Evolutionary conservation across 2,113 vertebrate genomes (phyloP).

Genomic region (Myotis davidii): DNA sequence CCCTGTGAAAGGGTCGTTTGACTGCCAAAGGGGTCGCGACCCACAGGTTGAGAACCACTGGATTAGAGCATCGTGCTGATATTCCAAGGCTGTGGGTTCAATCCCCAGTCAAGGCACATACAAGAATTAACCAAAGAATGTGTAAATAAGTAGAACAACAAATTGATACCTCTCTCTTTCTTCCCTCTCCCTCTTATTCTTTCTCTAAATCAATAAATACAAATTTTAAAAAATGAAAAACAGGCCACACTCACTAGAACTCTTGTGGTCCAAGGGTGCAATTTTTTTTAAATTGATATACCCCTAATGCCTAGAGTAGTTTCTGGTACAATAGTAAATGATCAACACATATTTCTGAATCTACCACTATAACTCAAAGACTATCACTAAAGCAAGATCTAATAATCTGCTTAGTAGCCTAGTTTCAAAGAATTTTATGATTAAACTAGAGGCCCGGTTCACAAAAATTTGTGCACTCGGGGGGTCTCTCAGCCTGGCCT

Average conservation of each 20-base stretch:
- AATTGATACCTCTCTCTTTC: neutral
- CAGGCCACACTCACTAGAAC: neutral
- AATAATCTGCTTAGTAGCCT: neutral
- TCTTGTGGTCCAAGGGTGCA: neutral
- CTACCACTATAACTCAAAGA: neutral
- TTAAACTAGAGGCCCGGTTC: neutral
- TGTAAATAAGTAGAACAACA: neutral
- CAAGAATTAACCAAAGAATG: neutral
- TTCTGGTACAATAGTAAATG: neutral
- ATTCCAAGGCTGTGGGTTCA: neutral
- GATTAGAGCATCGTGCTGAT: neutral
- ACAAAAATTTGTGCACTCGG: too few relatives aligned
- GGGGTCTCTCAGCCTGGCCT: too few relatives aligned
- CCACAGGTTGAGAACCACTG: too few relatives aligned
- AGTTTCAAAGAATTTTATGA: slow-evolving; percentile 34
- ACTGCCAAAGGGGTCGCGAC: too few relatives aligned
- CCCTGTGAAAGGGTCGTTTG: too few relatives aligned
- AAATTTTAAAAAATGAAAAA: neutral
- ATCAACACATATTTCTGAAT: slow-evolving; percentile 46
- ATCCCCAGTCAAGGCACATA: neutral
- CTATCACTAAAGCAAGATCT: neutral
- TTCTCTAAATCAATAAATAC: neutral
- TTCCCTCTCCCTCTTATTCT: too few relatives aligned
- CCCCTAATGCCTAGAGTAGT: neutral
- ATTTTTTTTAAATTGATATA: neutral